Base-by-base conservation (phyloP, 53 echinoderm and acorn worm species). In the Luidia sarsii region DNA sequence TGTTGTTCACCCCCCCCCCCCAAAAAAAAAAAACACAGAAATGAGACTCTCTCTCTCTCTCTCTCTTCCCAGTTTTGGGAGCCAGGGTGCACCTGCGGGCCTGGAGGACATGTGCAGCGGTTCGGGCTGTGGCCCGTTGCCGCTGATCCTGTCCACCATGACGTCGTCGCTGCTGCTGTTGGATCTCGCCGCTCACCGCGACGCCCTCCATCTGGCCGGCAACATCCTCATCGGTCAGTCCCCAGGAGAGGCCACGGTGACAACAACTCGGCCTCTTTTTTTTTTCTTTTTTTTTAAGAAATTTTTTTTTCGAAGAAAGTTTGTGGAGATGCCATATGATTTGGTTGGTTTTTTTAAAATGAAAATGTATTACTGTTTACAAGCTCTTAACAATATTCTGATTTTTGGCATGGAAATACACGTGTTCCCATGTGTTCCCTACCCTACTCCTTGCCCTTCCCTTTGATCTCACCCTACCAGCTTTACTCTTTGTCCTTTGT, bases 41-140 rank as follows among this genome's bases (percentile, higher is more conserved):
- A n/a, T n/a, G n/a, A n/a, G n/a, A n/a, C n/a, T n/a, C n/a, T n/a
- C n/a, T n/a, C n/a, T n/a, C n/a, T n/a, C n/a, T n/a, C n/a, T n/a
- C 41, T 41, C 41, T 41, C 27, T 48, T 30, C 61, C 23, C 43
- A 91, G 96, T 32, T 85, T 83, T 85, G 95, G 92, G 0, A 90
- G 93, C 87, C 82, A 82, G 9, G 87, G 92, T 14, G 88, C 86
- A 33, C 90, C 85, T 31, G 90, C 69, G 11, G 82, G 91, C 59
- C 45, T 94, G 25, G 93, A 97, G 57, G 93, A 94, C 37, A 64
- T 97, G 63, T 88, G 88, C 59, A 86, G 75, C 25, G 93, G 97
- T 54, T 90, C 97, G 7, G 97, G 97, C 10, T 93, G 97, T 67
- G 97, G 96, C 18, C 82, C 91, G 35, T 82, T 93, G 38, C 97